Conservation (phyloP, 35 echinoderm and acorn worm species). For the Ophiothrix spiculata region DNA sequence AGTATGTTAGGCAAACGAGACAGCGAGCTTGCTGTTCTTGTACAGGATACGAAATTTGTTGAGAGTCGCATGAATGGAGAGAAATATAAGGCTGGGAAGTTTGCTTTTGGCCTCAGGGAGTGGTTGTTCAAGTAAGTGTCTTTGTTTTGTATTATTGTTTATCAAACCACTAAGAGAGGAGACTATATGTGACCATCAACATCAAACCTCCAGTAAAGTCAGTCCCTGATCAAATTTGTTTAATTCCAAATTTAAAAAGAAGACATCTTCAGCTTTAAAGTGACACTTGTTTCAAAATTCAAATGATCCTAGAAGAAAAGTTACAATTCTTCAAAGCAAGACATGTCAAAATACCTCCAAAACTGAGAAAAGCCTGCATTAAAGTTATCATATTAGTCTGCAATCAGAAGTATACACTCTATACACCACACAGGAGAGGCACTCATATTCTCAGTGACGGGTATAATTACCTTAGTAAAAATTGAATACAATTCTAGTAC, state of each 20-base stretch:
- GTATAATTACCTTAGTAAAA: too few relatives aligned
- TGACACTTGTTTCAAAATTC: background rate
- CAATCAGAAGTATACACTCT: too few relatives aligned
- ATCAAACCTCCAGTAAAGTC: too few relatives aligned
- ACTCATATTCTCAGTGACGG: too few relatives aligned
- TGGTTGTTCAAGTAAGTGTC: slow-evolving; percentile 80
- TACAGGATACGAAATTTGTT: slow-evolving; percentile 66
- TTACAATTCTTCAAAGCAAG: too few relatives aligned
- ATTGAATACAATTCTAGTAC: too few relatives aligned
- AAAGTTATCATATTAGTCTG: too few relatives aligned
- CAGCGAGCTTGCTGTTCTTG: slow-evolving; percentile 86
- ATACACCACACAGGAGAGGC: too few relatives aligned
- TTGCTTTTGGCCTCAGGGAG: slow-evolving; percentile 67
- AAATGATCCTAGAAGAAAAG: too few relatives aligned
- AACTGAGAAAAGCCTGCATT: too few relatives aligned
- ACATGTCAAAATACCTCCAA: too few relatives aligned
- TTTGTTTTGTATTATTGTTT: background rate
- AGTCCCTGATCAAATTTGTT: background rate
- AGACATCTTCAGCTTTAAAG: too few relatives aligned
- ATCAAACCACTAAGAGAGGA: background rate
- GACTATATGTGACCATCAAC: background rate
- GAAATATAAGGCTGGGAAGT: slow-evolving; percentile 83
- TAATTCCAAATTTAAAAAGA: background rate
- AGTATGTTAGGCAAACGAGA: slow-evolving; percentile 83
- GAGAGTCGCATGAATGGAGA: slow-evolving; percentile 71